Percentiles rank a stretch among this genome's conserved stretches.
phyloP scores from a whole-genome alignment of 2,797 vertebrate genomes.

The Microhierax caerulescens region DNA sequence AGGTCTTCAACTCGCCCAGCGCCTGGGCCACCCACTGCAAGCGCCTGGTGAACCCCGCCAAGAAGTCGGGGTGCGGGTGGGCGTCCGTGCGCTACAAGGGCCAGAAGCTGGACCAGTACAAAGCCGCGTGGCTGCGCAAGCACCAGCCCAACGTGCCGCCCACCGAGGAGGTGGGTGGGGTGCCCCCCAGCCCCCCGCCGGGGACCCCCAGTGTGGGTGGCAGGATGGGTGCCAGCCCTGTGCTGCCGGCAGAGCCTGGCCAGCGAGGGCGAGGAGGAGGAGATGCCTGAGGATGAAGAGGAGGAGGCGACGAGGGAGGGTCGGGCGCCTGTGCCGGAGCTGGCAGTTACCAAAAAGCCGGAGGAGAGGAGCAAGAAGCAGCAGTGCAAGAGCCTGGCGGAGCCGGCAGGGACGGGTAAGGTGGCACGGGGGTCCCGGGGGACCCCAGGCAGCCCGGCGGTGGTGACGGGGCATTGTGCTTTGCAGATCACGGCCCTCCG shows the following conservation, averaged over 20 bases:
- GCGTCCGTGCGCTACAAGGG: constrained; percentile 94
- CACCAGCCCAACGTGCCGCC: constrained; percentile 83
- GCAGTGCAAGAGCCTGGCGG: constrained; percentile 25
- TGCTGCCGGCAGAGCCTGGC: constrained; percentile 81
- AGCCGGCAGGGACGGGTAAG: constrained; percentile 26
- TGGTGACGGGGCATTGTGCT: background rate
- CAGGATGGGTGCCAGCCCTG: background rate
- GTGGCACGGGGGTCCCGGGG: fast-evolving
- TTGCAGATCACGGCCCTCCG: background rate
- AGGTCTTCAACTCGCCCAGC: constrained; percentile 94
- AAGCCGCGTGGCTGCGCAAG: constrained; percentile 91
- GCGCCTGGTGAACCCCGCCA: constrained; percentile 93
- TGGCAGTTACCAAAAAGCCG: constrained; percentile 72
- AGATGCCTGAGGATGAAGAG: constrained; percentile 82
- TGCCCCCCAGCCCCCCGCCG: fast-evolving
- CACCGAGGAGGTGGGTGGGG: constrained; percentile 83
- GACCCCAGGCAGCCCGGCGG: fast-evolving
- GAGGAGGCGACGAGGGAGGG: constrained; percentile 77
- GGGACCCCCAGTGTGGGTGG: fast-evolving
- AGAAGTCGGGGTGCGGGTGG: constrained; percentile 97
- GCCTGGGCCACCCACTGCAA: constrained; percentile 98
- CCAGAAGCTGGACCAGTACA: constrained; percentile 95
- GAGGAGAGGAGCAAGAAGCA: constrained; percentile 79
- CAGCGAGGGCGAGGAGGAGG: constrained; percentile 93
- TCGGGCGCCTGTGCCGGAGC: constrained; percentile 69